Evolutionary conservation across 2,888 invertebrate genomes (phyloP).

Genomic region (Ennomos fuscantarius): DNA sequence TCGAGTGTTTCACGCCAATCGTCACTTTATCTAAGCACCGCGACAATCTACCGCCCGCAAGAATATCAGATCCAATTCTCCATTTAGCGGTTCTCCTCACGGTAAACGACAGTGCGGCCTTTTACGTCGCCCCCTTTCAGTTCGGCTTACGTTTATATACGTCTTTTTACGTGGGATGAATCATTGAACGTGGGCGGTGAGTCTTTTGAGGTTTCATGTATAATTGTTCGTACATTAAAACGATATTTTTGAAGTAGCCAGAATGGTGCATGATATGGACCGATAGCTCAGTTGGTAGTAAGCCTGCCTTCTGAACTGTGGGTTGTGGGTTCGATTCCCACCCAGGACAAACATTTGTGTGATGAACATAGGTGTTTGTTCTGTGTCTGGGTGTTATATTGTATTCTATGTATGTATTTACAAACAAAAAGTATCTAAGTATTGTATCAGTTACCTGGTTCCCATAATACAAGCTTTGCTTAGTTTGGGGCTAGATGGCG

Average conservation of each 20-base stretch:
- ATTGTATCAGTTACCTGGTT: too few relatives aligned
- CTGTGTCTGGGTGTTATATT: too few relatives aligned
- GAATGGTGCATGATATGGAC: neutral
- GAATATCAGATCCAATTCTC: constrained; percentile 15
- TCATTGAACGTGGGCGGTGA: constrained; percentile 25
- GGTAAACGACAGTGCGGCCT: constrained; percentile 23
- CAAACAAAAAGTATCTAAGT: too few relatives aligned
- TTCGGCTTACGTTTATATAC: constrained; percentile 31
- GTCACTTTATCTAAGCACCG: neutral
- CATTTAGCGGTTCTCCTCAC: constrained; percentile 14
- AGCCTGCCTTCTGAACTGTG: too few relatives aligned
- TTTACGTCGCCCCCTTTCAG: constrained; percentile 33
- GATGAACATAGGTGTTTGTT: too few relatives aligned
- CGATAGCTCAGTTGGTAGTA: too few relatives aligned
- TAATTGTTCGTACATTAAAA: constrained; percentile 24
- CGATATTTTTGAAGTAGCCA: neutral
- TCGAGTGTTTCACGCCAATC: too few relatives aligned
- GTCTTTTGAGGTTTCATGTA: constrained; percentile 16
- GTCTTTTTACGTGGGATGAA: constrained; percentile 29
- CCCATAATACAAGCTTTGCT: too few relatives aligned
- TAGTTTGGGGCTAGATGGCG: too few relatives aligned
- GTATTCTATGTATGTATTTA: too few relatives aligned
- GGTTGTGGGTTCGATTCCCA: too few relatives aligned
- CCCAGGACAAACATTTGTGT: too few relatives aligned
- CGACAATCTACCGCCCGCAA: neutral